Evolutionary conservation across 2,888 invertebrate species (phyloP), one percentile per base, ranked within the genome.

Genomic region (Tanypteryx hageni): DNA sequence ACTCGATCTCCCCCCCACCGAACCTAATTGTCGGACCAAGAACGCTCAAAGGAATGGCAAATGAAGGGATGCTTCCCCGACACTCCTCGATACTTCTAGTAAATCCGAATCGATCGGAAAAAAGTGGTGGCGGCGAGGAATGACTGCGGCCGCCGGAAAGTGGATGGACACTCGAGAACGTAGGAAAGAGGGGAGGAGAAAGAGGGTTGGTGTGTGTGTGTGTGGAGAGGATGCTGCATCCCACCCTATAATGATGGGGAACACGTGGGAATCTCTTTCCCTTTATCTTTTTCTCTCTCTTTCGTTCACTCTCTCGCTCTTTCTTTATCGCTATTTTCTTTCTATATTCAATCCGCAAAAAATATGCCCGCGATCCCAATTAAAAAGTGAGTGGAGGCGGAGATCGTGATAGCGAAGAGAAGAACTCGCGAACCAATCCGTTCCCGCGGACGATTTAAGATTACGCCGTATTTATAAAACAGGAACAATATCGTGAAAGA

Each of bases 31-130:
- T 59, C 31, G 22, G 27, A 18, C 59, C 7, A 27, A 61, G 59
- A 59, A 31, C 11, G 86, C 61, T 86, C 86, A 86, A 86, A 86
- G 86, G 86, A 86, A 86, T 61, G 86, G 86, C 59, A 86, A 86
- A 86, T 61, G 86, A 61, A 86, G 86, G 31, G 86, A 59, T 86
- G 59, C 22, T n/a, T 59, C 61, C 16, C 86, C 58, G 86, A 61
- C 61, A 61, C 86, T 61, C 44, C 16, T 56, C 83, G 56, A 83
- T 44, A 59, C 86, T 16, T 82, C 82, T 82, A 14, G 85, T 44
- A n/a, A 59, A 85, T 85, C 59, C 22, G 31, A 61, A 86, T 86
- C 86, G 86, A 86, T 86, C 61, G 31, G 59, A 59, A 76, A 56
- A 61, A 27, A 86, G 61, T 16, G 59, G 86, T 61, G 86, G 59